Base-by-base conservation (phyloP, 1,140 invertebrate species). In the Andricus grossulariae region DNA sequence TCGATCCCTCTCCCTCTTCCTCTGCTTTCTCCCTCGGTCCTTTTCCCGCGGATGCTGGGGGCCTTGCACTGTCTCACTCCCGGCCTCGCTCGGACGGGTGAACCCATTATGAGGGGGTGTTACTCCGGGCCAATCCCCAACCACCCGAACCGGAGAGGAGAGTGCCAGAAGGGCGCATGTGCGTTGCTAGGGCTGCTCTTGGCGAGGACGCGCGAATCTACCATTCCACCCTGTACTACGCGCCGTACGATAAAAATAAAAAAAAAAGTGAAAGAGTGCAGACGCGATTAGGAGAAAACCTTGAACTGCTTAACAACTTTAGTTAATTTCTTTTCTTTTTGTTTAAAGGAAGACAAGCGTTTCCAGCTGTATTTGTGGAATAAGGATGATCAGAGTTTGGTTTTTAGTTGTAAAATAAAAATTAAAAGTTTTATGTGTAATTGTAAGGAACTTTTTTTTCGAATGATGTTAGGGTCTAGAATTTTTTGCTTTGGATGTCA, bases 31-130 rank as follows among this genome's bases (percentile, higher is more conserved):
- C 73, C 11, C 72, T 60, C 54, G 79, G 71, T 77, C 76, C 66
- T 74, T 73, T 71, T 82, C 76, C 74, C 76, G 39, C 51, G 25
- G 60, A 73, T 76, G 19, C 80, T 70, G 57, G 72, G 54, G 50
- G 32, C 39, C 77, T 82, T 80, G 55, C 72, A 25, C 72, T 76
- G 78, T 81, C 83, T 80, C 73, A 77, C 84, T 83, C 82, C 78
- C 81, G 66, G 82, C 82, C 83, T 75, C 81, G 86, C 86, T 87
- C 88, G 89, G 90, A 91, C 88, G 90, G 90, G 88, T 89, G 90
- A 91, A 91, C 89, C 90, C 88, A 91, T 91, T 91, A 91, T 91
- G 85, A 91, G 89, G 90, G 90, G 89, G 90, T 91, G 90, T 91
- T 91, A 91, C 90, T 91, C 88, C 89, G 88, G 88, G 90, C 90